Evolutionary conservation across 2,888 invertebrate genomes (phyloP), one percentile per base, ranked within the genome.

Genomic region (Phrixothrix hirtus): DNA sequence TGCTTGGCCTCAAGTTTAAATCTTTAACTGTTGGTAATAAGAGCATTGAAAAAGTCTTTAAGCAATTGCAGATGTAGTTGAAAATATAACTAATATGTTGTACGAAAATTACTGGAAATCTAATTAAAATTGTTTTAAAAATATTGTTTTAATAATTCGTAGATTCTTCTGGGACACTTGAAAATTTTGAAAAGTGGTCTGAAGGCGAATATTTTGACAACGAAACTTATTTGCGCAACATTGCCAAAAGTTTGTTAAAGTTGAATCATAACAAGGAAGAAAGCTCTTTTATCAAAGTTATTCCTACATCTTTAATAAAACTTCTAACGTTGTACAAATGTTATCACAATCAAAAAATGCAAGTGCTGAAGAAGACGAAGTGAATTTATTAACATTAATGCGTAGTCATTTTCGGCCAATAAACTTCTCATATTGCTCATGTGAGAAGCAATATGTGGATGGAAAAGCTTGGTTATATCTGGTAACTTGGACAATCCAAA

Each of bases 361-460:
- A 6, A 43, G 43, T 34, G 31, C 32, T 15, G 60, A 59, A 30
- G 57, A 50, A 26, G 59, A 59, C 4, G 49, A 57, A 6, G 60
- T 58, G 35, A 47, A 58, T 74, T 76, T 90, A 61, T 79, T 90
- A 55, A 87, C 87, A 11, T 88, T 92, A 4, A 81, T 85, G 58
- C 84, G 85, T 58, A 92, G 91, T 50, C 92, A 93, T 77, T 92
- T 93, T 78, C 83, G 86, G 60, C 92, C 92, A 11, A 92, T 92
- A 63, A 82, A 83, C 63, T 82, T 82, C 64, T 80, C 81, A 59
- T 61, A 70, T 37, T 70, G 68, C 29, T 69, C 68, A 27, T 74
- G 73, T 27, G 72, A 74, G 72, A 74, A 75, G 21, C 71, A 74
- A 44, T 82, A 80, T 69, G 83, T 80, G 16, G 88, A 89, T 74